A percentile compares a stretch with the other conserved stretches of the same genome.
Evolutionary conservation across 2,797 vertebrate genomes (phyloP).

Genomic region (Hippoglossus hippoglossus): DNA sequence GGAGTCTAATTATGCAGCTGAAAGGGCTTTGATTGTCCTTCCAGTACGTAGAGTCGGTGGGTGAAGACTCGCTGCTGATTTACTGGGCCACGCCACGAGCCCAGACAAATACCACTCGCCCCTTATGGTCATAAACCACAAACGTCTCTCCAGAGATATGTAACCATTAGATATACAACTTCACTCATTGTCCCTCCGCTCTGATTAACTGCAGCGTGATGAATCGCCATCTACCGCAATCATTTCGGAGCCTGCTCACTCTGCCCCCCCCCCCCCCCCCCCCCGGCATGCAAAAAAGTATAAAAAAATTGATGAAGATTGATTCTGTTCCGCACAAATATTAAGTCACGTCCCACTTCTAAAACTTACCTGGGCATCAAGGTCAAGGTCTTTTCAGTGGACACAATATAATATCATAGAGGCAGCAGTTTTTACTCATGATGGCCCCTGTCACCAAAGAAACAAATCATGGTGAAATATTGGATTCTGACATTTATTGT

Average conservation of each 20-base stretch:
- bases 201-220: slow-evolving; percentile 71
- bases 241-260: slow-evolving; percentile 37
- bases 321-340: slow-evolving; percentile 54
- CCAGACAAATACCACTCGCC: slow-evolving; percentile 78
- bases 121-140: slow-evolving; percentile 68
- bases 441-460: slow-evolving; percentile 35
- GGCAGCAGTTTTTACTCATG: slow-evolving; percentile 13
- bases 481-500: slow-evolving; percentile 58
- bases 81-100: slow-evolving; percentile 71
- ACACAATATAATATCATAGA: slow-evolving; percentile 47
- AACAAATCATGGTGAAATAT: slow-evolving; percentile 50
- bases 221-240: slow-evolving; percentile 63
- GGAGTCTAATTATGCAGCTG: slow-evolving; percentile 71
- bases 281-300: slow-evolving; percentile 41
- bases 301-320: slow-evolving; percentile 64
- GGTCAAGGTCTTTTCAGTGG: slow-evolving; percentile 67
- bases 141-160: slow-evolving; percentile 72
- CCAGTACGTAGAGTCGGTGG: slow-evolving; percentile 64
- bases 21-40: slow-evolving; percentile 72
- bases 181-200: slow-evolving; percentile 61
- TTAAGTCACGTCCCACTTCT: slow-evolving; percentile 54
- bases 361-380: slow-evolving; percentile 52
- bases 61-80: slow-evolving; percentile 65
- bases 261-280: slow-evolving; percentile 38
- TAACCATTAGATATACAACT: slow-evolving; percentile 80